Base-by-base conservation (phyloP, 1,140 invertebrate genomes). In the Euura lappo region DNA sequence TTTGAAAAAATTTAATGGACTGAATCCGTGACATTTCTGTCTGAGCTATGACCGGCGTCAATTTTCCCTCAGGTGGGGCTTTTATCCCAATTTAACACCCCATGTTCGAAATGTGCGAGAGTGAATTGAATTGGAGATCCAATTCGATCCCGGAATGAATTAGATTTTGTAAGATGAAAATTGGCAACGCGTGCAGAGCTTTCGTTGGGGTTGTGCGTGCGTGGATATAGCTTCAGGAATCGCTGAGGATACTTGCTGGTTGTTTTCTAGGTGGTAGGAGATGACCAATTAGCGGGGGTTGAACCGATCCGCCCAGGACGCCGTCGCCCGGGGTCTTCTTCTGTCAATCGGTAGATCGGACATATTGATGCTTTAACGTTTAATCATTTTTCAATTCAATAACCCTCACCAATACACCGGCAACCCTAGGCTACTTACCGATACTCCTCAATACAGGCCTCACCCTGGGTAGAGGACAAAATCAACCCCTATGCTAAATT, bases 251-350 rank as follows among this genome's bases (percentile, higher is more conserved):
- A 60, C 13, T 60, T 3, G 0, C 4, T 5, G 51, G 51, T 60
- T 8, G 13, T n/a, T 60, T n/a, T 83, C 78, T 83, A 79, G 79
- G 82, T 77, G 77, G 75, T 78, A 80, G 84, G 84, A 88, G 85
- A 88, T 88, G 86, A 88, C 87, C 85, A 88, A 87, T 88, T 88
- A 88, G 84, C 81, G 69, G 81, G 82, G 85, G 75, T 76, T 74
- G 81, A 76, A 75, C 71, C 73, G 72, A 76, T 77, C 78, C 85
- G 83, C 87, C 86, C 86, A 86, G 80, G 79, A 84, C 76, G 83
- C 80, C 79, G 74, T 79, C 76, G 78, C 76, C 77, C 80, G 79
- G 77, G 78, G 75, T 75, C 78, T 79, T 81, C 68, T 79, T 79
- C 79, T 77, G 75, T 78, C 76, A 73, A 80, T 78, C 74, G 68